phyloP scores from a whole-genome alignment of 1,140 invertebrate genomes.

The Nilaparvata lugens region DNA sequence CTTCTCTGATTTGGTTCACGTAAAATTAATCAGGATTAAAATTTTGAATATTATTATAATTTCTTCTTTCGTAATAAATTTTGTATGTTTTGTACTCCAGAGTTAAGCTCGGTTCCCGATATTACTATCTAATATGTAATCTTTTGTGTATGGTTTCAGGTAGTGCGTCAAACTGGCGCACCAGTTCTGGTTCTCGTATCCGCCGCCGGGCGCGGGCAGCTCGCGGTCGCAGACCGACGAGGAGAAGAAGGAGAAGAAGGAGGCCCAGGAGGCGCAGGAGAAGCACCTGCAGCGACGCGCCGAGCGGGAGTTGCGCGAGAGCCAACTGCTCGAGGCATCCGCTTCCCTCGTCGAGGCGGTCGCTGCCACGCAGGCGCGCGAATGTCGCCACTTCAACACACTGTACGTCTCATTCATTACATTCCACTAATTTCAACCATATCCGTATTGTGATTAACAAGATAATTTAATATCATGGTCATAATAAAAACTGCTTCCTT shows the following conservation, averaged over 20 bases:
- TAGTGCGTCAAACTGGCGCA: conserved; percentile 27
- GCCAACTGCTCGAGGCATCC: conserved; percentile 9
- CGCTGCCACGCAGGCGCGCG: conserved; percentile 14
- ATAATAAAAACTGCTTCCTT: too few species aligned
- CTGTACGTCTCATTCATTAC: not conserved
- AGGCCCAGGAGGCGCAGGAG: conserved; percentile 6
- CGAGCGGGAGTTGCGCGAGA: conserved; percentile 11
- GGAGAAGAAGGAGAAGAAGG: conserved; percentile 30
- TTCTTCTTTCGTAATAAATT: too few species aligned
- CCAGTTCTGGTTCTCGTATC: conserved; percentile 31
- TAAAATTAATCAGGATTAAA: too few species aligned
- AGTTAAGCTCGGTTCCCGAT: too few species aligned
- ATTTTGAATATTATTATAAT: too few species aligned
- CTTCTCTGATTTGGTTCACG: too few species aligned
- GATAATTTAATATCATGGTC: too few species aligned
- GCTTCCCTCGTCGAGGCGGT: conserved; percentile 14
- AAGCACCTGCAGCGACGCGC: conserved; percentile 9
- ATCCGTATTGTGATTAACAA: too few species aligned
- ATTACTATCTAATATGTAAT: too few species aligned
- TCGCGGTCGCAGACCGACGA: conserved; percentile 28
- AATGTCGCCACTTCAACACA: conserved; percentile 14
- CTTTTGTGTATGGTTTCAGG: too few species aligned
- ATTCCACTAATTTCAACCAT: too few species aligned
- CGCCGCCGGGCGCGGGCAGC: conserved; percentile 27
- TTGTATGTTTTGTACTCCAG: too few species aligned